phyloP scores from a whole-genome alignment of 2,113 vertebrate genomes.

The Semnornis frantzii region DNA sequence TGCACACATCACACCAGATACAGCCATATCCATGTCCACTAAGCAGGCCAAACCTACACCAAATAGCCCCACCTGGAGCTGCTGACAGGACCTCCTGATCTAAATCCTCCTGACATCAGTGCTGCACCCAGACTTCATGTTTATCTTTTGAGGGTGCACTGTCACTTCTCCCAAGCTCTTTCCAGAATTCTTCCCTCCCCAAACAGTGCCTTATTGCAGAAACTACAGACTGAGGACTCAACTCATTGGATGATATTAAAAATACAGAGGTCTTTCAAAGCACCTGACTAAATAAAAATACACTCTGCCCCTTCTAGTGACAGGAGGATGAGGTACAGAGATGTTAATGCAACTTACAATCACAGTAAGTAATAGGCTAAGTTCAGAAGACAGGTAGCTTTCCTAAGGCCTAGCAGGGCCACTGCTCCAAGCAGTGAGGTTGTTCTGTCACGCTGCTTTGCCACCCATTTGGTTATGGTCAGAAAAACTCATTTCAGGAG shows the following conservation, averaged over 20 bases:
- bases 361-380: slow-evolving; percentile 51
- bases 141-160: background rate
- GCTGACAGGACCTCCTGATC: no score
- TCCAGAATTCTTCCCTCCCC: background rate
- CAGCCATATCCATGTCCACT: background rate
- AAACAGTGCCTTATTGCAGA: background rate
- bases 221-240: background rate
- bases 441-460: background rate
- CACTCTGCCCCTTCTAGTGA: background rate
- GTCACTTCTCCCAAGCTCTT: slow-evolving; percentile 18
- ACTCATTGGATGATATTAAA: background rate
- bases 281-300: slow-evolving; percentile 41
- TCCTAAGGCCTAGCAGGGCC: slow-evolving; percentile 27
- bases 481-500: background rate
- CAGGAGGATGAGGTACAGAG: slow-evolving; percentile 40
- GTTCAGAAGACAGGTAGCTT: slow-evolving; percentile 24
- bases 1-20: background rate
- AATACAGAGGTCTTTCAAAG: slow-evolving; percentile 46
- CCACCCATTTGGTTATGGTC: background rate
- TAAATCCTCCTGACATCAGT: background rate
- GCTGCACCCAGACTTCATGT: background rate
- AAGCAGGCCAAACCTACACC: background rate
- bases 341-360: slow-evolving; percentile 33
- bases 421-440: background rate
- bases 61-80: background rate